phyloP scores from a whole-genome alignment of 2,113 vertebrate species.

The Leptocoma aspasia region DNA sequence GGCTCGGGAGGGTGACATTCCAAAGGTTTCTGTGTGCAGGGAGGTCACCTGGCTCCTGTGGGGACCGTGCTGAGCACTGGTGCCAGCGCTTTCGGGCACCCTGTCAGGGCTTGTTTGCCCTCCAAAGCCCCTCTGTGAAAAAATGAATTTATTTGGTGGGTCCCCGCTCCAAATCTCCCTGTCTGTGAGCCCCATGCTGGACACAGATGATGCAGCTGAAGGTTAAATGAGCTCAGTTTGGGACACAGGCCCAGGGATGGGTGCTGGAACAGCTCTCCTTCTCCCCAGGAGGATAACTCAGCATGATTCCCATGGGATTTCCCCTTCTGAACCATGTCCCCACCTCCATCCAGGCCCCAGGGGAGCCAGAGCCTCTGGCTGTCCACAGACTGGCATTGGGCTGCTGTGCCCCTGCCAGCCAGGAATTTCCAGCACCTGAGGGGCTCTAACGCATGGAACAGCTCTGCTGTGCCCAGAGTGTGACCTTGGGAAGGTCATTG shows the following conservation, averaged over 20 bases:
- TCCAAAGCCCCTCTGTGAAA: rapidly evolving
- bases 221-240: background rate
- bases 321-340: background rate
- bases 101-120: background rate
- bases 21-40: rapidly evolving
- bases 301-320: rapidly evolving
- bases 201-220: background rate
- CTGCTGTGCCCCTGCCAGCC: background rate
- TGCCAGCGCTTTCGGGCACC: background rate
- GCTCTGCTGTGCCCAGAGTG: rapidly evolving
- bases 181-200: rapidly evolving
- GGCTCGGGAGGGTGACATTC: background rate
- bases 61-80: rapidly evolving
- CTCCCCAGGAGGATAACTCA: background rate
- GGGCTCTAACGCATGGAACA: rapidly evolving
- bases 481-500: background rate
- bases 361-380: background rate
- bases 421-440: background rate
- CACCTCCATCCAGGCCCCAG: background rate
- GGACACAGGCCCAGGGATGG: rapidly evolving
- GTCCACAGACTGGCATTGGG: rapidly evolving
- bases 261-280: background rate
- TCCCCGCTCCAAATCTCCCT: background rate
- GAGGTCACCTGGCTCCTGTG: background rate
- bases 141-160: background rate